A percentile compares a stretch with the other conserved stretches of the same genome.
Evolutionary conservation across 2,888 invertebrate genomes (phyloP).

Genomic region (Helicoverpa assulta): DNA sequence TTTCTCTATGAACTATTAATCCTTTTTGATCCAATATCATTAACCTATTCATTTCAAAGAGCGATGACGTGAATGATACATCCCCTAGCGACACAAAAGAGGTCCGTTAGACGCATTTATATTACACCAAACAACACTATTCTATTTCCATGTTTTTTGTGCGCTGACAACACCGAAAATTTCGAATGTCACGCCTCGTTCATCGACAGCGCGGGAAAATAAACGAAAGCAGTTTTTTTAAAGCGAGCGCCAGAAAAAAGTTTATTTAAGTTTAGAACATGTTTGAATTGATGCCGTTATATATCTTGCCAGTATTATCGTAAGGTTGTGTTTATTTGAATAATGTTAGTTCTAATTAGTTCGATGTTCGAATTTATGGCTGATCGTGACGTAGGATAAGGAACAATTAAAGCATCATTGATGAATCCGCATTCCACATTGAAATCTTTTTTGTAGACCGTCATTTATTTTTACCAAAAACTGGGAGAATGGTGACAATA

Average conservation of each 20-base stretch:
- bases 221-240: constrained; percentile 77
- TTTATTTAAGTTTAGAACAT: constrained; percentile 80
- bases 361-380: constrained; percentile 32
- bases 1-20: constrained; percentile 66
- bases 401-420: not conserved
- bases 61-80: constrained; percentile 77
- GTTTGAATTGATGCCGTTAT: constrained; percentile 82
- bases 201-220: constrained; percentile 85
- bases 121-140: constrained; percentile 84
- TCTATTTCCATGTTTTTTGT: constrained; percentile 70
- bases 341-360: constrained; percentile 44
- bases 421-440: not conserved
- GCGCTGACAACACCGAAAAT: constrained; percentile 79
- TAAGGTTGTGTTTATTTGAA: constrained; percentile 41
- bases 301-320: constrained; percentile 74
- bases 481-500: not conserved
- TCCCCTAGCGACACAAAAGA: constrained; percentile 80
- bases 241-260: constrained; percentile 79
- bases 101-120: constrained; percentile 88
- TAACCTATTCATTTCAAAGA: constrained; percentile 72
- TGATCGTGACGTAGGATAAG: not conserved
- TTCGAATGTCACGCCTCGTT: constrained; percentile 89
- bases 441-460: too few species aligned
- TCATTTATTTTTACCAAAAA: not conserved
- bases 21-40: constrained; percentile 78